These are phyloP conservation scores for Desmophyllum pertusum DNA, from an alignment of 92 coral and sea anemone species.

Conservation along the genomic window DNA sequence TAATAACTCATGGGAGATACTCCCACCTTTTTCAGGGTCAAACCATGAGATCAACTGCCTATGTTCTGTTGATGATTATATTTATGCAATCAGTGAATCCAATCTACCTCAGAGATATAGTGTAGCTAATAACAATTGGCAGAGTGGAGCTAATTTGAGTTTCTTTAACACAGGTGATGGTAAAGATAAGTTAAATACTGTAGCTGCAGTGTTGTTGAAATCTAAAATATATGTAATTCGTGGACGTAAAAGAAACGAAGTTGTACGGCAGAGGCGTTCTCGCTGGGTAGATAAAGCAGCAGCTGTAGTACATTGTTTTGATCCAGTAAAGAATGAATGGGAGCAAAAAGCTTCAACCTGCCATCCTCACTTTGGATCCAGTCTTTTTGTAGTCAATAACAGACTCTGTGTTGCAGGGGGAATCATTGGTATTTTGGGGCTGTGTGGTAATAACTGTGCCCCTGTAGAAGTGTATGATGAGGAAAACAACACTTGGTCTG, in stretches of 20 bases:
- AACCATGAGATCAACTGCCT: neutral
- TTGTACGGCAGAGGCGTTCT: too few relatives aligned
- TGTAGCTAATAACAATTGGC: slow-evolving; percentile 2
- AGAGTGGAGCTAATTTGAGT: neutral
- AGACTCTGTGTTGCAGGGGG: neutral
- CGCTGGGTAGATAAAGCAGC: neutral
- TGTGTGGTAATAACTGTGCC: neutral
- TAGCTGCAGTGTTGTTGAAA: neutral
- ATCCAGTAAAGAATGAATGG: slow-evolving; percentile 35
- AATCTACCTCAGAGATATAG: neutral
- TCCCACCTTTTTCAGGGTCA: neutral
- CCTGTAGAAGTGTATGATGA: slow-evolving; percentile 25
- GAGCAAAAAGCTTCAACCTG: neutral
- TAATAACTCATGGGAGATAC: neutral
- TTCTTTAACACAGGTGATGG: neutral
- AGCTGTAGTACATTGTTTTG: slow-evolving; percentile 12
- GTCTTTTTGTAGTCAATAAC: slow-evolving; percentile 11
- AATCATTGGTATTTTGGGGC: neutral
- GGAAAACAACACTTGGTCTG: slow-evolving; percentile 27
- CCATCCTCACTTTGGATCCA: slow-evolving; percentile 22
- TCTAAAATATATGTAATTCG: slow-evolving; percentile 5
- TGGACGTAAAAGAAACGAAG: neutral
- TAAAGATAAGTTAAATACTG: neutral
- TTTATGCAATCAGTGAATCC: neutral
- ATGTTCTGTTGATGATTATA: neutral